Base-by-base conservation (phyloP, 2,888 invertebrate genomes). In the Monoplex corrugatus region DNA sequence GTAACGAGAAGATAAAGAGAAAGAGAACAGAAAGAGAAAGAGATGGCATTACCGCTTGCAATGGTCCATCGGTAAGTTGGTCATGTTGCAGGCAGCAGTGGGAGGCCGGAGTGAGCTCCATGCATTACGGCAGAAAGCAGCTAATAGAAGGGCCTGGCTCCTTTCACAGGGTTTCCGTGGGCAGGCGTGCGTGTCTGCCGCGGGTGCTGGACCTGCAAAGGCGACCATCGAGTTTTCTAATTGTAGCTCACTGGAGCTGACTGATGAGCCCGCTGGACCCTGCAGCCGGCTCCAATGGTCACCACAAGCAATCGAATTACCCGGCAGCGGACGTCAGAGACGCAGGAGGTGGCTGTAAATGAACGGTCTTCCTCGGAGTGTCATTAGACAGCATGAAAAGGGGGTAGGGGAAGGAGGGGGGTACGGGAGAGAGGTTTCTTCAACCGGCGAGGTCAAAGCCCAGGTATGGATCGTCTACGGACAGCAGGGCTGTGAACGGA, bases 201-300 rank as follows among this genome's bases (percentile, higher is more conserved):
- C 57, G 50, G 28, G 57, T 8, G 57, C 13, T 32, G 35, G 40
- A 28, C n/a, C n/a, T 80, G 40, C 78, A 23, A 2, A 23, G 57
- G 19, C 35, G 57, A 38, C 84, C 84, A 84, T 35, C 2, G 45
- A 84, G 45, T 84, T 45, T 19, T 45, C 32, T 84, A 84, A 84
- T 84, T 84, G 45, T 57, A 38, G 57, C 57, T 84, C 57, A 45
- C 16, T 57, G 84, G 35, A 57, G 16, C 84, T 50, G 57, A 57
- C 84, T 84, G 84, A 84, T 84, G 84, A 84, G 57, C 38, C 84
- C 38, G 23, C 57, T 38, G 57, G 84, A 84, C 57, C 84, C 32
- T 19, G 28, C 19, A 38, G 45, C 45, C 35, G 84, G 32, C 50
- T 2, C 38, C 50, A 45, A 35, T 57, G 50, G 50, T 38, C 84